A percentile compares a stretch with the other conserved stretches of the same genome.
Conservation (phyloP, 2,797 vertebrate genomes). For the Poeciliopsis presidionis region DNA sequence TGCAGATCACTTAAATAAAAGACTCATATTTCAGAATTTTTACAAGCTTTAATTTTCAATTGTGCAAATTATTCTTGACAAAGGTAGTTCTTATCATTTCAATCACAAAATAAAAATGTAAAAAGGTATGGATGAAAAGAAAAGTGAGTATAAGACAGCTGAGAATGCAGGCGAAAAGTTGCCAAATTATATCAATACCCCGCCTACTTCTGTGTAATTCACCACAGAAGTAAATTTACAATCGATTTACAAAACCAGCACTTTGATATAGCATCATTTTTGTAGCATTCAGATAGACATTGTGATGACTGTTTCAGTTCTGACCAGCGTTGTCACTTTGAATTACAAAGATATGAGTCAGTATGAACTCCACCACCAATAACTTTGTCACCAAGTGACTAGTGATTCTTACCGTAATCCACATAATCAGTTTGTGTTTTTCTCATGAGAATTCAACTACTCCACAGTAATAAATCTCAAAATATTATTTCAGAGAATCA, state of each 20-base stretch:
- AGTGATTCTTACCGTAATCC: background rate
- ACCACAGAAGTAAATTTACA: background rate
- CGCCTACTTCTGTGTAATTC: background rate
- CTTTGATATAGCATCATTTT: background rate
- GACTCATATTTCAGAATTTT: background rate
- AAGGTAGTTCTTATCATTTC: background rate
- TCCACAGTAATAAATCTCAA: background rate
- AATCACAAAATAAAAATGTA: background rate
- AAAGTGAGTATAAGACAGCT: background rate
- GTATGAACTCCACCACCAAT: background rate
- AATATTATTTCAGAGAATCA: background rate
- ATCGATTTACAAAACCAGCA: background rate
- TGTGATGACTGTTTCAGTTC: background rate
- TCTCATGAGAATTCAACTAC: background rate
- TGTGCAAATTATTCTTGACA: background rate
- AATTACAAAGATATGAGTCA: background rate
- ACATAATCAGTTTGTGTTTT: background rate
- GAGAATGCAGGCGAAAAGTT: background rate
- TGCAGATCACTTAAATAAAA: background rate
- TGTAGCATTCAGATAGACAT: background rate
- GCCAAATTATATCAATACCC: background rate
- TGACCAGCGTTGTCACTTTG: background rate
- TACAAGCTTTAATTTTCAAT: background rate
- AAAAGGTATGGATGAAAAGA: background rate
- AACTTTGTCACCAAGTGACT: background rate